Base-by-base conservation (phyloP, 1,140 invertebrate species). In the Pseudomyrmex cubaensis region DNA sequence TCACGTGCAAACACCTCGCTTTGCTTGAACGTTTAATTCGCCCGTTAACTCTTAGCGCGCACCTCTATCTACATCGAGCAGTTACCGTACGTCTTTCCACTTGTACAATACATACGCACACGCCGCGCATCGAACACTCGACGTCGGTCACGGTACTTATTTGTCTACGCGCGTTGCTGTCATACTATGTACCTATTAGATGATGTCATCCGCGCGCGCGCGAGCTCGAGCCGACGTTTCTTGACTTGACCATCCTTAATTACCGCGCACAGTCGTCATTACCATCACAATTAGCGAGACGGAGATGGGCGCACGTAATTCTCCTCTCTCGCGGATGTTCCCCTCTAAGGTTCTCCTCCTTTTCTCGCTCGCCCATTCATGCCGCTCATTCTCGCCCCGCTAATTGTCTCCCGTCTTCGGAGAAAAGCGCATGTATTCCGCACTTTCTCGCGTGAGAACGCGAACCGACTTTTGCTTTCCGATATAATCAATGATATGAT, bases 261-360 rank as follows among this genome's bases (percentile, higher is more conserved):
- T 78, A 72, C 46, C 75, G 76, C 54, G 77, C 75, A 52, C 17
- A 70, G 75, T 61, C 66, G 62, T 77, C 80, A 88, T 88, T 88
- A 88, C 48, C 64, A 56, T 85, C 52, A 50, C 54, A 83, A 85
- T 88, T 82, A 73, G 25, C 67, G 72, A 35, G 54, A 46, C 74
- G 48, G 48, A 76, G 48, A 82, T 63, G 17, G 50, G 62, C 67
- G 84, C 52, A 52, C 69, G 67, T 35, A 67, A 35, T 35, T 35
- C 61, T 83, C 78, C 54, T 82, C 22, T 54, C 50, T 57, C 78
- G 57, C 70, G 25, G 64, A 72, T 69, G 56, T 57, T 5, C 48
- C 3, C 15, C 35, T 9, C 15, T 15, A 44, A 9, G n/a, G 1
- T 22, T 17, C 35, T n/a, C 7, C 3, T 54, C 13, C 9, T 17